Conservation (phyloP, 2,113 vertebrate genomes). For the Heloderma charlesbogerti region DNA sequence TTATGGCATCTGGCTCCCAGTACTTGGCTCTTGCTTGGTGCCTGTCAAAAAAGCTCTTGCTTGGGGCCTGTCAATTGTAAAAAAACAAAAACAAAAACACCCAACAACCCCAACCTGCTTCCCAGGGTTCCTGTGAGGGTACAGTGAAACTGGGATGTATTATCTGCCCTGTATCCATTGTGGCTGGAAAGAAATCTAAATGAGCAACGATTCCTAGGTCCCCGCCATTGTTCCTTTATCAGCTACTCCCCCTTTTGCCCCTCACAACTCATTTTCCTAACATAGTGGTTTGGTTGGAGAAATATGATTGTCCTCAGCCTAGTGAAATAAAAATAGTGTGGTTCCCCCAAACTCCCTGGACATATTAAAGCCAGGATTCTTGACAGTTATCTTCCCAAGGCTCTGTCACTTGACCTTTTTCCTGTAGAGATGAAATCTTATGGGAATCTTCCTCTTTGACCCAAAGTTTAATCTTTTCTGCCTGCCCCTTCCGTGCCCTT, state of each 20-base stretch:
- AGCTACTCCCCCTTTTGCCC: not conserved
- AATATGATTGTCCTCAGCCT: slow-evolving; percentile 8
- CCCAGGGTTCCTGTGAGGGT: not conserved
- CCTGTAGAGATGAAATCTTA: slow-evolving; percentile 25
- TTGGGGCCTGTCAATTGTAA: too few species aligned
- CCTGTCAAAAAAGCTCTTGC: too few species aligned
- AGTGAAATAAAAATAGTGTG: slow-evolving; percentile 14
- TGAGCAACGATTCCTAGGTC: not conserved
- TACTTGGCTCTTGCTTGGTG: not conserved
- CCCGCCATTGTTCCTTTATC: not conserved
- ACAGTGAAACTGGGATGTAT: not conserved
- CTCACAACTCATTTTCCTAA: slow-evolving; percentile 23
- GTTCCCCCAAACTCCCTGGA: slow-evolving; percentile 11
- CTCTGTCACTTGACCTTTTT: slow-evolving; percentile 18
- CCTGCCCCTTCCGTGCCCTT: slow-evolving; percentile 1
- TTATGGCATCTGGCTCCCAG: not conserved
- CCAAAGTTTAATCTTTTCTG: slow-evolving; percentile 24
- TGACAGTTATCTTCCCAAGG: slow-evolving; percentile 22
- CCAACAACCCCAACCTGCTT: not conserved
- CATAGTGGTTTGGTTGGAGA: not conserved
- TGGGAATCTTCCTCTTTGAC: slow-evolving; percentile 3
- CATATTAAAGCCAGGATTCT: not conserved
- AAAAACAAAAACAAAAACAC: not conserved
- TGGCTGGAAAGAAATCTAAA: not conserved
- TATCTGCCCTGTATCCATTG: not conserved